Base-by-base conservation (phyloP, 2,888 invertebrate genomes). In the Drosophila sordidula region DNA sequence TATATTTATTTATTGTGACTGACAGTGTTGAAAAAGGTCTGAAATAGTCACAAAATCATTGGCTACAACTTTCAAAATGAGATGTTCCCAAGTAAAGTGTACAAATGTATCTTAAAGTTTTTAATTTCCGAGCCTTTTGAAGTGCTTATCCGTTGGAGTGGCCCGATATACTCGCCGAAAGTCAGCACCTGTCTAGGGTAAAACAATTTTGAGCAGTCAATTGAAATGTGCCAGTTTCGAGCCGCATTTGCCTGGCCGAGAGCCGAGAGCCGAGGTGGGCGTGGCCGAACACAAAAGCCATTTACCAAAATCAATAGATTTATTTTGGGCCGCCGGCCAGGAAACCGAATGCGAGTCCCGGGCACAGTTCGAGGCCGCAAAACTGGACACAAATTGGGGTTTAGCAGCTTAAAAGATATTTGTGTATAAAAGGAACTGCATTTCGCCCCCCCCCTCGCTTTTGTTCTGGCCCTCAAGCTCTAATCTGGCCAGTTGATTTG, bases 271-370 rank as follows among this genome's bases (percentile, higher is more conserved):
- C 1, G 36, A 8, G 22, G 18, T 6, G 25, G 34, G 25, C 14
- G 6, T 11, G 12, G 45, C 46, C 42, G 46, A 42, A 44, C 62
- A 80, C 65, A 84, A 80, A 87, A 84, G 85, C 85, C 83, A 87
- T 87, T 83, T 87, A 69, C 46, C 70, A 76, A 83, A 83, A 81
- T 87, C 83, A 83, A 83, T 83, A 83, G 79, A 87, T 83, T 83
- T 87, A 77, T 79, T 87, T 77, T 75, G 63, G 72, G 80, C 82
- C 87, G 78, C 84, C 78, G 87, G 80, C 54, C 46, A 50, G 62
- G 26, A 25, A 47, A 45, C 29, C 49, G 34, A 56, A 57, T 69
- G 39, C 12, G 38, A 34, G 16, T 9, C 32, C 22, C 22, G 52
- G 14, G 6, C 42, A 54, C 52, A 41, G 12, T 54, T 54, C 54